Conservation (phyloP, 2,888 invertebrate genomes). For the Cataglyphis livida region DNA sequence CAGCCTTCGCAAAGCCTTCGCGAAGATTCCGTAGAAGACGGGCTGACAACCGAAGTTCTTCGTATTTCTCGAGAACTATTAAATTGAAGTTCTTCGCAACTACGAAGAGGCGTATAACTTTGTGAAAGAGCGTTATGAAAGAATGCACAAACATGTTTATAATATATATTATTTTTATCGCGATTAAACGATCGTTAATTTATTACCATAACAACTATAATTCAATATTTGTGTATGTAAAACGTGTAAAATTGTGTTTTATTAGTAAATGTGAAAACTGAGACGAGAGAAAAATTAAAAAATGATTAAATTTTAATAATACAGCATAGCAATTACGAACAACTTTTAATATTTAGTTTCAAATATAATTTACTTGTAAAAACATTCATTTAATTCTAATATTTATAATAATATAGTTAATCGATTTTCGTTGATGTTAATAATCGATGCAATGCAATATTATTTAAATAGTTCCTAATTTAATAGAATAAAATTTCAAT, state of each 20-base stretch:
- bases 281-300: neutral
- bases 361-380: neutral
- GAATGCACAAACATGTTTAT: neutral
- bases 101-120: constrained; percentile 14
- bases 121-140: neutral
- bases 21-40: constrained; percentile 14
- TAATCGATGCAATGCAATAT: neutral
- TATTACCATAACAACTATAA: neutral
- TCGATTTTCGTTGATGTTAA: neutral
- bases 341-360: constrained; percentile 4
- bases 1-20: neutral
- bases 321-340: neutral
- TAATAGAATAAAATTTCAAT: neutral
- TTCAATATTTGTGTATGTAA: neutral
- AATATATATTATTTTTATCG: neutral
- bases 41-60: constrained; percentile 28
- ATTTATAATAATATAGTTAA: too few species aligned
- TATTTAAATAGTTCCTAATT: constrained; percentile 6
- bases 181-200: constrained; percentile 21
- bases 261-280: neutral
- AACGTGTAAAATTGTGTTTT: neutral
- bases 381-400: neutral
- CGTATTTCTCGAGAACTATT: constrained; percentile 25
- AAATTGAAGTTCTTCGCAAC: constrained; percentile 14
- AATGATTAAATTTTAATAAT: neutral